These are phyloP conservation scores for Rhinopomastus cyanomelas DNA, from an alignment of 2,113 vertebrate genomes.

Conservation along the genomic window DNA sequence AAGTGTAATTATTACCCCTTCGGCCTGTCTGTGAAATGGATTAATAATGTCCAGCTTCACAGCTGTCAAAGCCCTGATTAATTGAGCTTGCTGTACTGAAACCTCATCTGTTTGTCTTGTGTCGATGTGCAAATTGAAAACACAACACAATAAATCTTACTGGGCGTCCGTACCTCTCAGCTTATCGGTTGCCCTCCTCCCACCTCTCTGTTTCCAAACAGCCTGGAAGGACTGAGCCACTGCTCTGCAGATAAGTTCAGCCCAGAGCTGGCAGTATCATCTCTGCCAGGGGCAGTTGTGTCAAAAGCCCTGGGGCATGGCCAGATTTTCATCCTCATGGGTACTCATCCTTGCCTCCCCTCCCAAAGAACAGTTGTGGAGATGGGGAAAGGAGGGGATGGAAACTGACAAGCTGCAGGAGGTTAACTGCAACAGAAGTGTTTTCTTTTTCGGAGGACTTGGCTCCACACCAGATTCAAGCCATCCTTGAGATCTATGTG, in stretches of 20 bases:
- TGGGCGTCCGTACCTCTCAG: neutral
- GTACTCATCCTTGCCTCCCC: neutral
- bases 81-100: constrained; percentile 61
- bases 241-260: neutral
- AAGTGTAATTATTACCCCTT: constrained; percentile 44
- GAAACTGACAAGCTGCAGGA: neutral
- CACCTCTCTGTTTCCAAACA: neutral
- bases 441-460: neutral
- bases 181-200: neutral
- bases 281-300: neutral
- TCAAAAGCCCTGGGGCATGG: neutral
- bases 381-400: too few species aligned
- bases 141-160: constrained; percentile 65
- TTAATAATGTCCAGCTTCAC: constrained; percentile 55
- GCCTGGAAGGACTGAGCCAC: neutral
- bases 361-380: neutral
- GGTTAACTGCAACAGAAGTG: neutral
- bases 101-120: constrained; percentile 71
- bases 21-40: constrained; percentile 17
- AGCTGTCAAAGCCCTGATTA: constrained; percentile 68
- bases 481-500: rapidly evolving
- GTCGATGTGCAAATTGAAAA: constrained; percentile 68
- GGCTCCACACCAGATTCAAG: neutral
- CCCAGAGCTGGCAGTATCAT: neutral
- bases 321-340: neutral